A percentile compares a stretch with the other conserved stretches of the same genome.
Conservation (phyloP, 2,113 vertebrate species). For the Mola mola region DNA sequence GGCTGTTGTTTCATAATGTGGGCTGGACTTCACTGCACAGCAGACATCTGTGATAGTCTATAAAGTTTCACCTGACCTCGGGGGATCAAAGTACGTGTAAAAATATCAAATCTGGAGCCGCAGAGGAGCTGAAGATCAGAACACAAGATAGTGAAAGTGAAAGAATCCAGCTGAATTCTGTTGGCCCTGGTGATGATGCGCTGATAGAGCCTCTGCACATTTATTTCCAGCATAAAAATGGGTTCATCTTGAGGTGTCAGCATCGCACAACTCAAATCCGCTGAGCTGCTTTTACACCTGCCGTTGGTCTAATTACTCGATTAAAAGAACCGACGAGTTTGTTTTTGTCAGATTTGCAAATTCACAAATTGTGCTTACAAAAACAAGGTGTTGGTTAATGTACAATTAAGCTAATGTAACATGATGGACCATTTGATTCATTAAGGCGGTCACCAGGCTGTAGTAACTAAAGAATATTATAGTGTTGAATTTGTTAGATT, state of each 20-base stretch:
- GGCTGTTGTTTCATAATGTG: conserved; percentile 40
- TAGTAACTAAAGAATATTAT: conserved; percentile 41
- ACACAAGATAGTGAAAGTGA: background rate
- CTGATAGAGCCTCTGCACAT: background rate
- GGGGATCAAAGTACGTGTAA: conserved; percentile 8
- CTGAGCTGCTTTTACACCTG: background rate
- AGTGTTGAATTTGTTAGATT: conserved; percentile 46
- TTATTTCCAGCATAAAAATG: background rate
- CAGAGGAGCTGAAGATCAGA: conserved; percentile 13
- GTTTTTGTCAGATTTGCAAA: conserved; percentile 38
- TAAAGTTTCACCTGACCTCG: conserved; percentile 30
- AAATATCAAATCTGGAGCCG: conserved; percentile 17
- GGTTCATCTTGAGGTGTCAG: background rate
- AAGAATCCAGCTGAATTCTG: background rate
- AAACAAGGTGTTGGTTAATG: conserved; percentile 25
- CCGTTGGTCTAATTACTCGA: background rate
- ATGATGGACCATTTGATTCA: conserved; percentile 49
- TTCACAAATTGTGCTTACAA: conserved; percentile 5
- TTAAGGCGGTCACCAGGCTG: conserved; percentile 25
- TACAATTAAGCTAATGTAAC: conserved; percentile 47
- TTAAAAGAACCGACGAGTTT: background rate
- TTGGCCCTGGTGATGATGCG: background rate
- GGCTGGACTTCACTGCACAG: background rate
- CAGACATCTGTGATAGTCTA: conserved; percentile 45
- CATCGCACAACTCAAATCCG: background rate